Base-by-base conservation (phyloP, 1,140 invertebrate genomes). In the Tyrophagus putrescentiae region DNA sequence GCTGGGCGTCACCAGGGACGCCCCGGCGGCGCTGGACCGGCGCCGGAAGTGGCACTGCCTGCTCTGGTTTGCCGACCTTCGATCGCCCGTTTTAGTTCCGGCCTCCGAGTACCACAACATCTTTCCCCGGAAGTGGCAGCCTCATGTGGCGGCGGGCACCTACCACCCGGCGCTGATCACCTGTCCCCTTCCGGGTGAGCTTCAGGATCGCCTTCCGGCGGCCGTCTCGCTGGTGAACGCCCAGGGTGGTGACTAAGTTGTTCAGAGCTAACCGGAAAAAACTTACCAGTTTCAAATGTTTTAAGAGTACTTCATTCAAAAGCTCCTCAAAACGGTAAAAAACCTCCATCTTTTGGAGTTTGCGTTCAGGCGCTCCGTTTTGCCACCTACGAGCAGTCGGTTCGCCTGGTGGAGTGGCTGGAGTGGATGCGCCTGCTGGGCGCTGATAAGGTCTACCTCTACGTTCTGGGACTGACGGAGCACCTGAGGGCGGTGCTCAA, bases 131-230 rank as follows among this genome's bases (percentile, higher is more conserved):
- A 89, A 88, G 70, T 92, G 87, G 87, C 87, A 50, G 21, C 21
- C 87, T 23, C 91, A 92, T 71, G 89, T 90, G 70, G 86, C 87
- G 68, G 83, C 90, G 69, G 85, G 84, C 5, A 84, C 90, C 53
- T 85, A 89, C 67, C 87, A 92, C 70, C 88, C 88, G 0, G 92
- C 90, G 68, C 72, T 93, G 61, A 83, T 89, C 45, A 84, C 87
- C 3, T 93, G 89, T 71, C 84, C 85, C 67, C 84, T 88, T 0
- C 80, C 82, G 64, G 74, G 9, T 21, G 45, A 50, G 21, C 21
- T 11, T 50, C 11, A 21, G 11, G 21, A 9, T 11, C 9, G 81
- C 16, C 79, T 85, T 1, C 88, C 88, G 3, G 80, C 82, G 6
- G 88, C 87, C 0, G 84, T 90, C 1, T 90, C 86, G 0, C 72